Base-by-base conservation (phyloP, 2,888 invertebrate genomes). In the Endotricha flammealis region DNA sequence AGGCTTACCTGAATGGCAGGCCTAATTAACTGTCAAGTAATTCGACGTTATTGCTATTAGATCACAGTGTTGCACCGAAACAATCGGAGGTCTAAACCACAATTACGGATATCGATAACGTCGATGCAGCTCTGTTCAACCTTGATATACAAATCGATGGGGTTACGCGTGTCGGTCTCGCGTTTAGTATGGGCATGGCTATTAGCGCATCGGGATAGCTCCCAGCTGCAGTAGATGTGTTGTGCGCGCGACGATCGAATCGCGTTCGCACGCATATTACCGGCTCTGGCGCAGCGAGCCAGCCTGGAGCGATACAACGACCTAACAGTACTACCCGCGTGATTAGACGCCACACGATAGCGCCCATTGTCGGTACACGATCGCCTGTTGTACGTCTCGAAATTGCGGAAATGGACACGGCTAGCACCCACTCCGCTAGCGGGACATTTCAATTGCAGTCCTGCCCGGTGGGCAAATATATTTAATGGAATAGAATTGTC, bases 271-370 rank as follows among this genome's bases (percentile, higher is more conserved):
- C 86, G 85, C 83, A 82, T 79, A 82, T 85, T 83, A 83, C 73
- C 60, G 48, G 63, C 57, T 64, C 65, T 45, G 49, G 60, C 57
- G 42, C 46, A 39, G 46, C 46, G 41, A 48, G 50, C 46, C 39
- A 43, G 67, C 81, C 74, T 60, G 62, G 48, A 73, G 81, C 75
- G 51, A 58, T 61, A 64, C 70, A 62, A 59, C 68, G 66, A 75
- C 71, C 76, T 81, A 81, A 80, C 81, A 76, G 82, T 82, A 85
- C 75, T 61, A 69, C 63, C 70, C 60, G 64, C 73, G 75, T 82
- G 85, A 85, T 86, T 86, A 86, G 83, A 82, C 86, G 78, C 75
- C 80, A 78, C 80, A 79, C 81, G 81, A 85, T 85, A 82, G 77
- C 65, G 73, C 67, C 80, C 64, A 83, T 85, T 85, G 85, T 85